These are phyloP conservation scores for Montipora foliosa DNA, from an alignment of 64 coral and sea anemone genomes.

Conservation along the genomic window DNA sequence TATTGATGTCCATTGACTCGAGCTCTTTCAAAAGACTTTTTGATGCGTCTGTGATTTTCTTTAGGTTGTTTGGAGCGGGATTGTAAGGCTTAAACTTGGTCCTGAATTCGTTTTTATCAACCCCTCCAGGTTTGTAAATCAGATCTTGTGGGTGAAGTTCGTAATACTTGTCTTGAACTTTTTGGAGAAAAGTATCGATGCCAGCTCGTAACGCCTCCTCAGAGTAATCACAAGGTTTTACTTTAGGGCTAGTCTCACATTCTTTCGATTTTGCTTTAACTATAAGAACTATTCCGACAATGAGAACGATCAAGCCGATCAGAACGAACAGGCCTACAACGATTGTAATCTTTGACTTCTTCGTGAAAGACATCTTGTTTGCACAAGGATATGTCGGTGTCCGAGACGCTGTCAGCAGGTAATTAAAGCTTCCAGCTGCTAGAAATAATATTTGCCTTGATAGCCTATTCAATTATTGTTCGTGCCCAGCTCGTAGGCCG, in stretches of 20 bases:
- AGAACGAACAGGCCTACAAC: slow-evolving; percentile 13
- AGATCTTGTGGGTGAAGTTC: slow-evolving; percentile 50
- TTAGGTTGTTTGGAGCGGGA: slow-evolving; percentile 67
- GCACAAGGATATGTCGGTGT: no score
- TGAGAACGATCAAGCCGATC: slow-evolving; percentile 62
- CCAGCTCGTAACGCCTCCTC: slow-evolving; percentile 68
- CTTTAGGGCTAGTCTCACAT: neutral
- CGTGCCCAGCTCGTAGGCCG: no score
- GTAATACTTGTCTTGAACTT: slow-evolving; percentile 75
- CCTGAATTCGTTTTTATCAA: slow-evolving; percentile 7
- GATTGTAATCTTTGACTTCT: neutral
- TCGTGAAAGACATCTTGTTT: neutral
- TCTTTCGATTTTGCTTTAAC: slow-evolving; percentile 4
- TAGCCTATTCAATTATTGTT: no score
- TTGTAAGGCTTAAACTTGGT: slow-evolving; percentile 76
- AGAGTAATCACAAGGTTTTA: slow-evolving; percentile 60
- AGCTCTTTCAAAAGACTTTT: slow-evolving; percentile 56
- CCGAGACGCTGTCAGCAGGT: no score
- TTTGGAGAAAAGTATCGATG: slow-evolving; percentile 66
- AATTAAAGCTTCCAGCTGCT: no score
- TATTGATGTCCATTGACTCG: slow-evolving; percentile 30
- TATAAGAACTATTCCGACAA: slow-evolving; percentile 73
- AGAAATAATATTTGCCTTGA: no score
- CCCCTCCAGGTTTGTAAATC: slow-evolving; percentile 26
- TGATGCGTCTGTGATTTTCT: slow-evolving; percentile 74